Evolutionary conservation across 2,888 invertebrate genomes (phyloP).

Genomic region (Metopia argyrocephala): DNA sequence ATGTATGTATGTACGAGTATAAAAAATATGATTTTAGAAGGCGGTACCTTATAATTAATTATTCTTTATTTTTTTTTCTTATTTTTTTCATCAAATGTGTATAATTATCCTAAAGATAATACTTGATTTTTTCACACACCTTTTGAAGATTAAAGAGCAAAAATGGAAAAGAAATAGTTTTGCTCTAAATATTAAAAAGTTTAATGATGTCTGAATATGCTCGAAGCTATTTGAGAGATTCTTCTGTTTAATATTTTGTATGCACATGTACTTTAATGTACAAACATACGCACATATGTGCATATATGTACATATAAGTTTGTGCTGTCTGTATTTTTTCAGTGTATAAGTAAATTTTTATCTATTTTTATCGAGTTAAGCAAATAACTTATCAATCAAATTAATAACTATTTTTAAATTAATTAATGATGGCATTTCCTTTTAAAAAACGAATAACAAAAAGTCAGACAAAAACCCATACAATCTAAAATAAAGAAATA

Average conservation of each 20-base stretch:
- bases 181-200: slow-evolving; percentile 57
- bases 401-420: slow-evolving; percentile 61
- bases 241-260: not conserved
- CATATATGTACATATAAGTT: slow-evolving; percentile 9
- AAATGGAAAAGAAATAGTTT: slow-evolving; percentile 4
- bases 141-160: slow-evolving; percentile 15
- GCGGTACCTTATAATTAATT: slow-evolving; percentile 57
- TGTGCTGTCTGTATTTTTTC: not conserved
- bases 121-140: slow-evolving; percentile 45
- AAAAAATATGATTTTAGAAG: slow-evolving; percentile 21
- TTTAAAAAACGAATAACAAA: slow-evolving; percentile 18
- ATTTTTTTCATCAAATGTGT: slow-evolving; percentile 1
- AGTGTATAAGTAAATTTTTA: slow-evolving; percentile 10
- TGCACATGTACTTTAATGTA: not conserved
- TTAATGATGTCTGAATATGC: slow-evolving; percentile 52
- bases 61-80: slow-evolving; percentile 42
- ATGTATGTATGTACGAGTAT: not conserved
- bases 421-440: slow-evolving; percentile 65
- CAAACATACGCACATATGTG: slow-evolving; percentile 6
- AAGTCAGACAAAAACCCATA: not conserved
- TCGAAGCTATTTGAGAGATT: slow-evolving; percentile 40
- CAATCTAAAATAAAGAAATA: not conserved
- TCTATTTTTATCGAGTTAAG: slow-evolving; percentile 46
- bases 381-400: slow-evolving; percentile 66
- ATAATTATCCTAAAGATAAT: slow-evolving; percentile 27